Evolutionary conservation across 2,888 invertebrate species (phyloP), one percentile per base, ranked within the genome.

Genomic region (Lydus trimaculatus): DNA sequence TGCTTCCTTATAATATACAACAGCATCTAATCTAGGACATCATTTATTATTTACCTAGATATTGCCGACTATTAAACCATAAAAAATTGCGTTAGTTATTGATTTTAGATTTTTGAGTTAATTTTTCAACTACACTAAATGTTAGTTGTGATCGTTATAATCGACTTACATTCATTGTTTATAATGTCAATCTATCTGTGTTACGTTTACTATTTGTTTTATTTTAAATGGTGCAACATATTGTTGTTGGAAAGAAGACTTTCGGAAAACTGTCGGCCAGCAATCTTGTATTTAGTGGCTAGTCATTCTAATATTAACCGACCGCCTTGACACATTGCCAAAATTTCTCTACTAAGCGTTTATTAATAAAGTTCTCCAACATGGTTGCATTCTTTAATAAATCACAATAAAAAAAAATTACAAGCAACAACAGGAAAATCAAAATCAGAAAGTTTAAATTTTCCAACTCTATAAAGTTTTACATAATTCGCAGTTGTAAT

Each of bases 241-340:
- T 78, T 75, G 74, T 74, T 74, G 74, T 73, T 76, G 76, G 75
- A 76, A 75, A 76, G 73, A 73, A 71, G 73, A 69, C 74, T 69
- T 67, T 72, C 74, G 72, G 72, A 75, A 75, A 78, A 77, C 77
- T 77, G 75, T 56, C 73, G 73, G 71, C 67, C 69, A 74, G 71
- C 64, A 72, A 71, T 70, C 72, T 72, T 64, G 71, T 72, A 64
- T 75, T 72, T 56, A 25, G 71, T 72, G 75, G 74, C 76, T 76
- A 74, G 75, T 72, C 77, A 72, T 75, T 80, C 82, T 82, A 82
- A 81, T 79, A 80, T 81, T 81, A 81, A 79, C 72, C 77, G 69
- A 73, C 72, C 74, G 74, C 78, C 76, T 81, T 82, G 82, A 81
- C 79, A 78, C 73, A 70, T 79, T 81, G 82, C 82, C 82, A 82